A percentile compares a stretch with the other conserved stretches of the same genome.
phyloP scores from a whole-genome alignment of 2,113 vertebrate genomes.

The Bettongia penicillata region DNA sequence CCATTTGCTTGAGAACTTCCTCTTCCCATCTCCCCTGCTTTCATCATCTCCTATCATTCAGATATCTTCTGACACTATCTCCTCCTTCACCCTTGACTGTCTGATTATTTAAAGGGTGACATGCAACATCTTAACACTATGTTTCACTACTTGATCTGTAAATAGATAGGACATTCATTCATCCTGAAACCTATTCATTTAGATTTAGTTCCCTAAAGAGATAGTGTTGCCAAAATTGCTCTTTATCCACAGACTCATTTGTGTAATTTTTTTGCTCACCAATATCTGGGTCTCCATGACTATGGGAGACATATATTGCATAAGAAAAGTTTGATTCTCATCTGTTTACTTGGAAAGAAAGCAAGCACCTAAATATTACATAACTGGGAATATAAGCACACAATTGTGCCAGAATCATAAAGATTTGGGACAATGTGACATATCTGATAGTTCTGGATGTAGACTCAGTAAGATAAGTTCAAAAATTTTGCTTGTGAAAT shows the following conservation, averaged over 20 bases:
- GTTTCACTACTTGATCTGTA: not conserved
- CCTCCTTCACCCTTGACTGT: too few species aligned
- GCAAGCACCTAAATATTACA: too few species aligned
- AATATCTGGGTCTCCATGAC: not conserved
- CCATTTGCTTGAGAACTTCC: too few species aligned
- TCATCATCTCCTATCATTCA: too few species aligned
- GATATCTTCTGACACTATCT: too few species aligned
- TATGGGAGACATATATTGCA: not conserved
- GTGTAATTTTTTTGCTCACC: not conserved
- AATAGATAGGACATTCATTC: not conserved
- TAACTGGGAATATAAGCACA: not conserved
- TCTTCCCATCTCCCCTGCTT: too few species aligned
- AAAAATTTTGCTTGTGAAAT: too few species aligned
- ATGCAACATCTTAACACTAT: not conserved
- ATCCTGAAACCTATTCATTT: not conserved
- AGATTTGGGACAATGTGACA: not conserved
- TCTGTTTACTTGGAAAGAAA: not conserved
- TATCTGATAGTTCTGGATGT: too few species aligned
- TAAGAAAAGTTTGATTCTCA: not conserved
- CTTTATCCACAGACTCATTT: not conserved
- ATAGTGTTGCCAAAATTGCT: not conserved
- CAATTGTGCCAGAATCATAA: not conserved
- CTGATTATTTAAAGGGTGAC: slow-evolving; percentile 4
- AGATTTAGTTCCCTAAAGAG: not conserved
- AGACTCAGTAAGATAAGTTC: not conserved